A percentile compares a stretch with the other conserved stretches of the same genome.
Evolutionary conservation across 2,888 invertebrate genomes (phyloP).

Genomic region (Lycocerus yunnanus): DNA sequence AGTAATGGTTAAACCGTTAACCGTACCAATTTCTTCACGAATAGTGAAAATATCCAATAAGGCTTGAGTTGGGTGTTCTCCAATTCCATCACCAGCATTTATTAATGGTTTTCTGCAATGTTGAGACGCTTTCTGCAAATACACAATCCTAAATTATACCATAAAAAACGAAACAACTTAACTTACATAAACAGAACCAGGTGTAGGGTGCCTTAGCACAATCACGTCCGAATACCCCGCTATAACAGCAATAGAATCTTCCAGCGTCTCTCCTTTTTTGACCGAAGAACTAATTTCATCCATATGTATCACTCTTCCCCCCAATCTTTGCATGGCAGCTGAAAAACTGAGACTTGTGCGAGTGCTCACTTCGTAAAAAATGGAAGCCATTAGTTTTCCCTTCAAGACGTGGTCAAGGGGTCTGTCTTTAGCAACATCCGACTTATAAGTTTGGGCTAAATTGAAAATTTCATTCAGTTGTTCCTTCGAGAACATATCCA

Average conservation of each 20-base stretch:
- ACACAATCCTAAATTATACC: conserved; percentile 6
- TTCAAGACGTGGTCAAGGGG: conserved; percentile 83
- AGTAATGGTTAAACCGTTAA: conserved; percentile 95
- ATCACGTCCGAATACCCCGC: conserved; percentile 93
- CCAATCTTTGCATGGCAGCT: conserved; percentile 95
- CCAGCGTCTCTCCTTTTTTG: conserved; percentile 95
- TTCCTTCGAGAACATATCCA: conserved; percentile 86
- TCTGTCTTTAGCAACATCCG: conserved; percentile 81
- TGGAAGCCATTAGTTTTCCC: conserved; percentile 93
- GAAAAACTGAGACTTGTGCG: conserved; percentile 95
- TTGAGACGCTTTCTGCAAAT: conserved; percentile 75
- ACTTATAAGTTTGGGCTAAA: conserved; percentile 85
- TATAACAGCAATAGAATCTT: conserved; percentile 85
- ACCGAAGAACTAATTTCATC: conserved; percentile 90
- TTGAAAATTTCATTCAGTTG: conserved; percentile 92
- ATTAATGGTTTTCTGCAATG: conserved; percentile 89
- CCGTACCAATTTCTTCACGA: conserved; percentile 97
- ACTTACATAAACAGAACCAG: conserved; percentile 86
- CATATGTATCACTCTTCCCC: conserved; percentile 90
- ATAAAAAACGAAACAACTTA: background rate
- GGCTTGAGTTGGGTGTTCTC: conserved; percentile 98
- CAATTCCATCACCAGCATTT: conserved; percentile 97
- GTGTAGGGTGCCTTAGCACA: conserved; percentile 91
- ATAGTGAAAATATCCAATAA: conserved; percentile 97
- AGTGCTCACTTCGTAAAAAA: conserved; percentile 98